phyloP scores from a whole-genome alignment of 2,797 vertebrate species.

The Phrynocephalus guinanensis region DNA sequence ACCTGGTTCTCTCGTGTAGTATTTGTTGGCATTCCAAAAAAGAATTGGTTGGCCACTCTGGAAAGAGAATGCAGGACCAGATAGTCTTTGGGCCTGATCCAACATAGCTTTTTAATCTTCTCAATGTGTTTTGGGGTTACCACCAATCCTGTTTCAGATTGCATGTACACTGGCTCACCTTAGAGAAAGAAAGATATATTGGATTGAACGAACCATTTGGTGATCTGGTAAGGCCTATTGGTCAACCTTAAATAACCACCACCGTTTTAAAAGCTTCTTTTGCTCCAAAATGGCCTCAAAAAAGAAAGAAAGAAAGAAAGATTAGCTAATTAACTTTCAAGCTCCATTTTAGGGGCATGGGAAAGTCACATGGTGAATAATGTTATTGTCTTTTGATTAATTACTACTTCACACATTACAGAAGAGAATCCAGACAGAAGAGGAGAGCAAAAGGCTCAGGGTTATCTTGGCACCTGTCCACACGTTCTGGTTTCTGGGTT shows the following conservation, averaged over 20 bases:
- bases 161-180: too few relatives aligned
- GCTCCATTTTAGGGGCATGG: background rate
- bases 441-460: background rate
- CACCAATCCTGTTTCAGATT: too few relatives aligned
- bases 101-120: background rate
- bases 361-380: background rate
- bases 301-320: too few relatives aligned
- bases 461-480: background rate
- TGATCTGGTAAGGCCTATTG: too few relatives aligned
- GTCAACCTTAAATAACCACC: too few relatives aligned
- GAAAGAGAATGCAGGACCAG: background rate
- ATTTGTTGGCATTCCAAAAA: background rate
- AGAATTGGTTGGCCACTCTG: background rate
- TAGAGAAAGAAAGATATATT: too few relatives aligned
- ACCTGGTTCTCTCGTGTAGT: background rate
- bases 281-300: too few relatives aligned
- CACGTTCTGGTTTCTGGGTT: too few relatives aligned
- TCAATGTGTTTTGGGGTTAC: background rate
- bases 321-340: background rate
- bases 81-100: too few relatives aligned
- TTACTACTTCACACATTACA: background rate
- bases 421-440: background rate
- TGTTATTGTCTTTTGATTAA: background rate
- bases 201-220: too few relatives aligned
- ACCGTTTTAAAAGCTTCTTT: too few relatives aligned